Evolutionary conservation across 2,888 invertebrate species (phyloP).

Genomic region (Philonicus albiceps): DNA sequence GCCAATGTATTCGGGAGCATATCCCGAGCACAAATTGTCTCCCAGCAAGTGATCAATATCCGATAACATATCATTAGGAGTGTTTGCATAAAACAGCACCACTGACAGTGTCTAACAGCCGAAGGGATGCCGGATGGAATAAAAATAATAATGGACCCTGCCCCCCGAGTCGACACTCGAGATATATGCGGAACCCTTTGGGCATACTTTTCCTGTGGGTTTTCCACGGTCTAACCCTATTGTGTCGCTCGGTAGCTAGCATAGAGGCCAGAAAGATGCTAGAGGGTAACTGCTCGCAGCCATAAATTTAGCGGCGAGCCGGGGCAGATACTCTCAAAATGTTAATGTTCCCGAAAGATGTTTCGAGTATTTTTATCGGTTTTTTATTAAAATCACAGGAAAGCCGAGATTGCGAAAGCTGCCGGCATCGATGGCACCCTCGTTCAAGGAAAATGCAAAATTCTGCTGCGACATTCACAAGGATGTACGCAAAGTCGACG

Average conservation of each 20-base stretch:
- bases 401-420: constrained; percentile 10
- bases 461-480: neutral
- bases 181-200: constrained; percentile 26
- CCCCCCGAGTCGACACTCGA: constrained; percentile 40
- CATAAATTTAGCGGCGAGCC: constrained; percentile 36
- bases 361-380: constrained; percentile 49
- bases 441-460: neutral
- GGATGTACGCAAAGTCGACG: neutral
- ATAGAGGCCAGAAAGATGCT: neutral
- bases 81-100: constrained; percentile 45
- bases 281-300: constrained; percentile 17
- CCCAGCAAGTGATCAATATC: constrained; percentile 50
- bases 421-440: neutral
- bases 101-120: constrained; percentile 23
- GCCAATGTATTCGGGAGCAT: constrained; percentile 63
- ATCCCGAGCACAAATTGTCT: constrained; percentile 64
- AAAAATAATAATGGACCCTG: constrained; percentile 43
- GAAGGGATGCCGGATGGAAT: constrained; percentile 38
- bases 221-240: constrained; percentile 36
- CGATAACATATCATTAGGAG: constrained; percentile 48
- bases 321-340: constrained; percentile 44
- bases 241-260: neutral
- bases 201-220: constrained; percentile 24
- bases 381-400: constrained; percentile 49
- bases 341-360: constrained; percentile 49